phyloP scores from a whole-genome alignment of 2,888 invertebrate species.

The Taphrorychus bicolor region DNA sequence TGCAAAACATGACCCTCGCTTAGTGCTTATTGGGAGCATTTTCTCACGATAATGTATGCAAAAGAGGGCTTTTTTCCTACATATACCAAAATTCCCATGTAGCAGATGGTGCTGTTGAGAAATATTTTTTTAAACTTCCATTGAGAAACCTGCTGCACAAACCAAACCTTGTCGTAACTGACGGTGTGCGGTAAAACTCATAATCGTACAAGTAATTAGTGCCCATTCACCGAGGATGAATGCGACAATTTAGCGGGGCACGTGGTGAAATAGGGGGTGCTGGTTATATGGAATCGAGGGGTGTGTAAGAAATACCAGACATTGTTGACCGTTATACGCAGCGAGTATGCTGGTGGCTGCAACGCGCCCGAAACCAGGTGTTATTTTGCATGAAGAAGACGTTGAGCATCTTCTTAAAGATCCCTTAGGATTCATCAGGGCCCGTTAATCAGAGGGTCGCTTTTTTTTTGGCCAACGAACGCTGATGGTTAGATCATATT shows the following conservation, averaged over 20 bases:
- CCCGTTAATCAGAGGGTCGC: constrained; percentile 8
- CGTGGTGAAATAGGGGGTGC: constrained; percentile 39
- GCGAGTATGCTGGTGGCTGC: constrained; percentile 7
- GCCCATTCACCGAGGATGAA: constrained; percentile 34
- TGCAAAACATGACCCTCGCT: not conserved
- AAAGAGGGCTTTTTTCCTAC: constrained; percentile 7
- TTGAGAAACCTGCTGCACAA: not conserved
- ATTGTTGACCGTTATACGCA: constrained; percentile 37
- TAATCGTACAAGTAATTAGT: constrained; percentile 37
- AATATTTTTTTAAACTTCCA: constrained; percentile 3
- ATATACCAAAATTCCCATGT: not conserved
- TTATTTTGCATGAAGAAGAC: constrained; percentile 39
- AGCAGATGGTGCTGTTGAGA: not conserved
- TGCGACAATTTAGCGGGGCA: constrained; percentile 36
- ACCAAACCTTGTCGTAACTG: constrained; percentile 28
- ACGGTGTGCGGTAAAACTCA: constrained; percentile 22
- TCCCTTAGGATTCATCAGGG: constrained; percentile 21
- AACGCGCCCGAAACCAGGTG: constrained; percentile 31
- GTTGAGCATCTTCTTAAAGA: constrained; percentile 22
- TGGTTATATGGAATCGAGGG: constrained; percentile 36
- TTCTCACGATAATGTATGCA: constrained; percentile 29
- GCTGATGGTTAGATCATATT: not conserved
- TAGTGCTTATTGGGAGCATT: not conserved
- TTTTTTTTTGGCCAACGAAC: not conserved
- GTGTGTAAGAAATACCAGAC: constrained; percentile 38